A percentile compares a stretch with the other conserved stretches of the same genome.
Conservation (phyloP, 1,140 invertebrate species). For the Lasioglossum baleicum region DNA sequence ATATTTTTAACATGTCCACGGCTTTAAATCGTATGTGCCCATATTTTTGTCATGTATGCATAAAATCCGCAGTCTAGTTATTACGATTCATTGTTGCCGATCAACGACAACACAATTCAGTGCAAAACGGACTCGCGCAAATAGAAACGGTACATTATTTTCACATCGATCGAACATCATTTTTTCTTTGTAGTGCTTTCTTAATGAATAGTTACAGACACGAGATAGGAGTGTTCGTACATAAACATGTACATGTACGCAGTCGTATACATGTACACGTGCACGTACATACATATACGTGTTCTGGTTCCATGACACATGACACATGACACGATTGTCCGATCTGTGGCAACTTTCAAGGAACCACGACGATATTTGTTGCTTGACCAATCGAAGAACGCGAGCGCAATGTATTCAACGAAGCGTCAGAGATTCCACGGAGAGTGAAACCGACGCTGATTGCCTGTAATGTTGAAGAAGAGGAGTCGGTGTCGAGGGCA, state of each 20-base stretch:
- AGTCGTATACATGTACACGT: no score
- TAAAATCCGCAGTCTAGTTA: no score
- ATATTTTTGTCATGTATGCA: no score
- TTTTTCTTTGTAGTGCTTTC: no score
- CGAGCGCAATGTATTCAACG: conserved; percentile 52
- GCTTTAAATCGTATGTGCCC: no score
- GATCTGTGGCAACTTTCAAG: background rate
- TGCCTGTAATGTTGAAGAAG: conserved; percentile 71
- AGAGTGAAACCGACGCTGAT: conserved; percentile 76
- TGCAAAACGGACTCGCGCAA: background rate
- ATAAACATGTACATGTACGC: no score
- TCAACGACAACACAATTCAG: background rate
- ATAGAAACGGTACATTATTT: background rate
- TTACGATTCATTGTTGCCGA: background rate
- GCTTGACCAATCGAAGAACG: background rate
- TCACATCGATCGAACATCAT: background rate
- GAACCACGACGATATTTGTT: background rate
- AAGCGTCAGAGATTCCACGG: conserved; percentile 76
- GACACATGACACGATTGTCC: conserved; percentile 10
- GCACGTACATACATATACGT: no score
- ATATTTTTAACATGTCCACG: no score
- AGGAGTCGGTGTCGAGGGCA: conserved; percentile 74
- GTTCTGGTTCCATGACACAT: no score
- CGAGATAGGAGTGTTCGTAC: no score
- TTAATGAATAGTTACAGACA: no score